Evolutionary conservation across 2,888 invertebrate species (phyloP).

Genomic region (Eupsilia transversa): DNA sequence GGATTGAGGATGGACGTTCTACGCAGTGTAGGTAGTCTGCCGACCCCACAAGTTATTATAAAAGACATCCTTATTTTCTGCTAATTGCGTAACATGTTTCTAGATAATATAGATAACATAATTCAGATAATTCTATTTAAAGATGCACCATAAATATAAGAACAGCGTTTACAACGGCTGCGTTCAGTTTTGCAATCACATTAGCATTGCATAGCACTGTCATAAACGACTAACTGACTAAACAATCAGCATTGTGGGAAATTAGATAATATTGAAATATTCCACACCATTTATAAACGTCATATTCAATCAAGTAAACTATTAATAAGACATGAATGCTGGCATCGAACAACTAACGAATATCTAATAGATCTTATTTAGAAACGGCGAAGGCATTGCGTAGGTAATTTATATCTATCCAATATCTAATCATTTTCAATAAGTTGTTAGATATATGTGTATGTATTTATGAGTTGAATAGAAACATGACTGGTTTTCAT

Average conservation of each 20-base stretch:
- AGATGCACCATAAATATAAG: conserved; percentile 43
- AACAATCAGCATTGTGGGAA: conserved; percentile 61
- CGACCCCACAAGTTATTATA: conserved; percentile 15
- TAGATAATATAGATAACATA: conserved; percentile 37
- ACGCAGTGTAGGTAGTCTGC: not conserved
- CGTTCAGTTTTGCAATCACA: conserved; percentile 51
- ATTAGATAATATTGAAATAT: conserved; percentile 66
- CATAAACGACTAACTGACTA: conserved; percentile 47
- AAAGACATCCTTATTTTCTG: conserved; percentile 24
- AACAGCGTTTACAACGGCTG: conserved; percentile 17
- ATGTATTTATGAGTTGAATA: conserved; percentile 68
- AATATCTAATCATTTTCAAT: conserved; percentile 66
- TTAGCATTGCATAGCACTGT: conserved; percentile 42
- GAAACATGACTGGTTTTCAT: conserved; percentile 79
- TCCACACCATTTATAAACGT: conserved; percentile 73
- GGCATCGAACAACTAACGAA: conserved; percentile 58
- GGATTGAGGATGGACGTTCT: too few relatives aligned
- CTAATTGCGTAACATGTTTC: conserved; percentile 54
- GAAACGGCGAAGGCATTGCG: conserved; percentile 59
- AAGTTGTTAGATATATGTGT: conserved; percentile 62
- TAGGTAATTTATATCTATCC: conserved; percentile 67
- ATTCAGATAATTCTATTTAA: conserved; percentile 32
- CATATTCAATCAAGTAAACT: conserved; percentile 73
- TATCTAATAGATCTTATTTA: conserved; percentile 66
- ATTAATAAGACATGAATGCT: conserved; percentile 71